Evolutionary conservation across 2,888 invertebrate species (phyloP).

Genomic region (Leptinotarsa tumamoca): DNA sequence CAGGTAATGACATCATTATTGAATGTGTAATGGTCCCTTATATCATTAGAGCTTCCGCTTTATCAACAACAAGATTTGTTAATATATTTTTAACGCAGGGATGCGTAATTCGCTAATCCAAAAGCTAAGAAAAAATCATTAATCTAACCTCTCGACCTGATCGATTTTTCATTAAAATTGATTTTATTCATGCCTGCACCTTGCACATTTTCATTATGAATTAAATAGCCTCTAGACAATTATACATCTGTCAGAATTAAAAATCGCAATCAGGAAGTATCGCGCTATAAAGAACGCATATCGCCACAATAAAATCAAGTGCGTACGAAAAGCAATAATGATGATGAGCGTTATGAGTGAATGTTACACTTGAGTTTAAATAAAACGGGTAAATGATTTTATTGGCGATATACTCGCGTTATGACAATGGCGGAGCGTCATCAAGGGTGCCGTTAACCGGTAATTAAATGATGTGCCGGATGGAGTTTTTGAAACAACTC

Average conservation of each 20-base stretch:
- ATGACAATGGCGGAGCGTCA: constrained; percentile 58
- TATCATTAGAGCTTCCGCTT: no score
- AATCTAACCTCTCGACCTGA: no score
- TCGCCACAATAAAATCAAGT: constrained; percentile 29
- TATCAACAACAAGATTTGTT: no score
- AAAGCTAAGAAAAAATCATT: no score
- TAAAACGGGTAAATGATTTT: constrained; percentile 63
- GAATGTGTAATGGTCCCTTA: no score
- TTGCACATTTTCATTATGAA: background rate
- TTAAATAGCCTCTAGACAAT: constrained; percentile 6
- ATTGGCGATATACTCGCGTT: constrained; percentile 61
- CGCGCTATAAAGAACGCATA: constrained; percentile 8
- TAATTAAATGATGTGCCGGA: constrained; percentile 65
- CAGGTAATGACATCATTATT: no score
- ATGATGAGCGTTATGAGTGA: constrained; percentile 51
- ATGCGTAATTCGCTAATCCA: no score
- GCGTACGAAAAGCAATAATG: constrained; percentile 51
- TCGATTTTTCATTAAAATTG: no score
- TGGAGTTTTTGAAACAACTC: constrained; percentile 58
- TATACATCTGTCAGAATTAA: constrained; percentile 11
- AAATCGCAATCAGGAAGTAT: constrained; percentile 18
- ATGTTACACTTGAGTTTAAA: constrained; percentile 56
- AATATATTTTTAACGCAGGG: no score
- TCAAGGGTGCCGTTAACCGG: constrained; percentile 65
- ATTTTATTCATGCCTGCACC: background rate